A percentile compares a stretch with the other conserved stretches of the same genome.
phyloP scores from a whole-genome alignment of 1,140 invertebrate species.

The Tetragonula clypearis region DNA sequence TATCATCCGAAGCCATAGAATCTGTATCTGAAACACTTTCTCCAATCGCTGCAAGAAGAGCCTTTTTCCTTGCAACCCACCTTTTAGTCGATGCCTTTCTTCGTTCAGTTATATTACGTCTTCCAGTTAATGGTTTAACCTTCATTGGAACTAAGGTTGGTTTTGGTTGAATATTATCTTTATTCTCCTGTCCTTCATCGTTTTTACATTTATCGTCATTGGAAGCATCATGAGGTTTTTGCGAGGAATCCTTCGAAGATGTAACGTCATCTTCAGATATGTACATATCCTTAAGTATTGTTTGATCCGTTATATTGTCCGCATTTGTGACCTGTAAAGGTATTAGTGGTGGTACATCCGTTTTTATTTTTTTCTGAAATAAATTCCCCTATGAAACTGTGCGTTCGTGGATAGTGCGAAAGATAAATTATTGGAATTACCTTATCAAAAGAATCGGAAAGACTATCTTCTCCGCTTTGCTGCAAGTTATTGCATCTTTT shows the following conservation, averaged over 20 bases:
- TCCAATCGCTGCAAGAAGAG: constrained; percentile 75
- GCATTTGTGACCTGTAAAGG: constrained; percentile 31
- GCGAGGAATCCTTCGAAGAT: constrained; percentile 61
- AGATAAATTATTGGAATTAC: background rate
- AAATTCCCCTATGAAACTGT: background rate
- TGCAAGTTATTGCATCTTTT: background rate
- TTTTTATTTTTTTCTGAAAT: constrained; percentile 60
- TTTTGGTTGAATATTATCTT: constrained; percentile 35
- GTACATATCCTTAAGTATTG: constrained; percentile 27
- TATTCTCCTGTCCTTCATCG: constrained; percentile 24
- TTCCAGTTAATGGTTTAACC: constrained; percentile 47
- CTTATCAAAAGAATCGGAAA: constrained; percentile 36
- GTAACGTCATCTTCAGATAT: constrained; percentile 58
- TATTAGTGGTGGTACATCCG: constrained; percentile 37
- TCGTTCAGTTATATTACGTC: constrained; percentile 70
- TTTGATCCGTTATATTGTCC: background rate
- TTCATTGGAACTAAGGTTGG: constrained; percentile 36
- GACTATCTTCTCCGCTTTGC: constrained; percentile 11
- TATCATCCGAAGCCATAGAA: constrained; percentile 70
- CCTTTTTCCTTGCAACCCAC: constrained; percentile 78
- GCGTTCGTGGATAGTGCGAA: background rate
- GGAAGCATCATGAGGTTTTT: constrained; percentile 2
- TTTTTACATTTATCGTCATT: constrained; percentile 26
- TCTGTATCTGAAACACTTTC: constrained; percentile 77
- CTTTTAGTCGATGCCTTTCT: constrained; percentile 77